A percentile compares a stretch with the other conserved stretches of the same genome.
These are phyloP conservation scores for Aphelenchoides bicaudatus DNA, from an alignment of 2,888 invertebrate genomes.

Conservation along the genomic window DNA sequence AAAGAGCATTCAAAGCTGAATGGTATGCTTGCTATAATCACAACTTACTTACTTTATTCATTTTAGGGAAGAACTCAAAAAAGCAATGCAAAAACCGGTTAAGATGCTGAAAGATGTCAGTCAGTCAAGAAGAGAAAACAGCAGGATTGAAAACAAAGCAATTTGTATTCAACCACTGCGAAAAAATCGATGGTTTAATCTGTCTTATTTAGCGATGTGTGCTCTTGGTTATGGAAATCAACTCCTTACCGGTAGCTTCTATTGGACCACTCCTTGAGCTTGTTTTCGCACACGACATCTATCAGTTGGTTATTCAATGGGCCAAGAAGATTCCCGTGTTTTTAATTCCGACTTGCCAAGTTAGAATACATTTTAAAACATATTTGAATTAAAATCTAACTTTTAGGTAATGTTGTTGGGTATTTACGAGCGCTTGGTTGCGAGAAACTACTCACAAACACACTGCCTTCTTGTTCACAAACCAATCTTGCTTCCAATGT, in stretches of 20 bases:
- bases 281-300: slow-evolving; percentile 52
- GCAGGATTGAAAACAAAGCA: background rate
- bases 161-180: slow-evolving; percentile 37
- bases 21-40: no score
- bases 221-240: slow-evolving; percentile 53
- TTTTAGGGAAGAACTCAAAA: slow-evolving; percentile 19
- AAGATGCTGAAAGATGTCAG: slow-evolving; percentile 20
- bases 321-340: slow-evolving; percentile 41
- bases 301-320: slow-evolving; percentile 47
- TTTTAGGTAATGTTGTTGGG: slow-evolving; percentile 36
- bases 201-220: no score
- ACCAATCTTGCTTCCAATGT: slow-evolving; percentile 79
- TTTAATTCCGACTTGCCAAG: slow-evolving; percentile 43
- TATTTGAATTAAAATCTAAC: slow-evolving; percentile 1
- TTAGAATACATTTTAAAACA: slow-evolving; percentile 24
- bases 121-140: background rate
- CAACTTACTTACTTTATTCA: no score
- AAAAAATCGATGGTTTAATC: no score
- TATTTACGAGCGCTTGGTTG: slow-evolving; percentile 42
- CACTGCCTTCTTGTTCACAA: slow-evolving; percentile 75
- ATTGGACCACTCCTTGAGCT: slow-evolving; percentile 57
- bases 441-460: slow-evolving; percentile 43
- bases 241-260: slow-evolving; percentile 51
- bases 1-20: slow-evolving; percentile 40
- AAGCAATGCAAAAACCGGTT: slow-evolving; percentile 20